Evolutionary conservation across 2,797 vertebrate species (phyloP), one percentile per base, ranked within the genome.

Genomic region (Jordanella pulchra): DNA sequence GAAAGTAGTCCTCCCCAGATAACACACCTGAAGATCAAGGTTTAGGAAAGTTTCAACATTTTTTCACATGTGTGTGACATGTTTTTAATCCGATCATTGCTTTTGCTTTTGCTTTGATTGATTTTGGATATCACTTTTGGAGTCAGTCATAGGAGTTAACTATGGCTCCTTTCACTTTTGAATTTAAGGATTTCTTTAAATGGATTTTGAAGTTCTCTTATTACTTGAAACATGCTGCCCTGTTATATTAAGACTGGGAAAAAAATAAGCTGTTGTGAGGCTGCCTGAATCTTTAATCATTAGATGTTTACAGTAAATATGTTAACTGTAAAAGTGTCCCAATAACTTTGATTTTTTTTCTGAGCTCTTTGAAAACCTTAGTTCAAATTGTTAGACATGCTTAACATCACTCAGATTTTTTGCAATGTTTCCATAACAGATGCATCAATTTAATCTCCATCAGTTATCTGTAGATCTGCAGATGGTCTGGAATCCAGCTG

Each of bases 101-200:
- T 87, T 89, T 88, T 76, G 69, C 14, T 91, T 91, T 91, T 75
- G 21, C 3, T 84, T 53, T 86, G 80, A 77, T 25, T 45, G 0
- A 54, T 18, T 67, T 5, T 69, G 64, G 63, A 74, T 66, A 56
- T 72, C 64, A 44, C 61, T 72, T 79, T 65, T 65, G n/a, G 28
- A 55, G 79, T 79, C 42, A 72, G 69, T 81, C 56, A 69, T 39
- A 25, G 4, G 27, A 58, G 2, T 65, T 7, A 0, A 1, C 0
- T 55, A 11, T 54, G 7, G 3, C 9, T 67, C 3, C 42, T 12
- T 27, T 7, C n/a, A 15, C 11, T 9, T 18, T 44, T 7, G 42
- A 4, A 23, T 50, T 7, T 7, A 21, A 17, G 47, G 1, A 18
- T 48, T 48, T 17, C 2, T 0, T 4, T 2, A 21, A 0, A 42